Evolutionary conservation across 2,888 invertebrate genomes (phyloP).

Genomic region (Nysson spinosus): DNA sequence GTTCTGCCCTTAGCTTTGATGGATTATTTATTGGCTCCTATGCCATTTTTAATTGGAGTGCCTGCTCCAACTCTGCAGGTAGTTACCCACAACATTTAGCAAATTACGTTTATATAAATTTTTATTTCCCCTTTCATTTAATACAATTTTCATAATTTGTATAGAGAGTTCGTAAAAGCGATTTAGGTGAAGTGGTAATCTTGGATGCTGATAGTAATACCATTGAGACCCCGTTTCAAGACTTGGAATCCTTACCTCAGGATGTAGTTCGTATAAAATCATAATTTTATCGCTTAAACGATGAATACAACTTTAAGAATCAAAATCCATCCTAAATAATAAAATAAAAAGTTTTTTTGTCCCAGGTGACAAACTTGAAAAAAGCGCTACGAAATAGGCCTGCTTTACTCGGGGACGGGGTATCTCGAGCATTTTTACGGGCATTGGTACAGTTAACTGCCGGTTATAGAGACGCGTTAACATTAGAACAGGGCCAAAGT

Average conservation of each 20-base stretch:
- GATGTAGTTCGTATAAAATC: conserved; percentile 85
- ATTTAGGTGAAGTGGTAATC: conserved; percentile 96
- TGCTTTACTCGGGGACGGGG: conserved; percentile 91
- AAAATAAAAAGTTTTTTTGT: conserved; percentile 63
- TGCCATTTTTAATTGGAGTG: conserved; percentile 98
- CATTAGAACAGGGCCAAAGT: conserved; percentile 83
- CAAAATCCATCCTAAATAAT: conserved; percentile 49
- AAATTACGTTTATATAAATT: background rate
- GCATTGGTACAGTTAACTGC: conserved; percentile 96
- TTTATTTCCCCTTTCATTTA: background rate
- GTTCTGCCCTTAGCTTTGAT: conserved; percentile 92
- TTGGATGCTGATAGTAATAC: conserved; percentile 95
- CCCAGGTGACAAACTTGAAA: conserved; percentile 85
- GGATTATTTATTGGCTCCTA: conserved; percentile 95
- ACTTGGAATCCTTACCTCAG: conserved; percentile 91
- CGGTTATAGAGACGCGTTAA: conserved; percentile 94
- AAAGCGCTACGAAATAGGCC: conserved; percentile 87
- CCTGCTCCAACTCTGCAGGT: conserved; percentile 91
- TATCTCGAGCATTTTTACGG: conserved; percentile 93
- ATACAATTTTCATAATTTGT: conserved; percentile 15
- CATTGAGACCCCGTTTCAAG: conserved; percentile 92
- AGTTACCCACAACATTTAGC: conserved; percentile 28
- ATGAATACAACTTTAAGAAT: conserved; percentile 33
- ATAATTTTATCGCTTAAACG: conserved; percentile 10
- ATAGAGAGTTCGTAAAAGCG: conserved; percentile 87